A percentile compares a stretch with the other conserved stretches of the same genome.
phyloP scores from a whole-genome alignment of 2,797 vertebrate genomes.

The Ctenosaura bakeri region DNA sequence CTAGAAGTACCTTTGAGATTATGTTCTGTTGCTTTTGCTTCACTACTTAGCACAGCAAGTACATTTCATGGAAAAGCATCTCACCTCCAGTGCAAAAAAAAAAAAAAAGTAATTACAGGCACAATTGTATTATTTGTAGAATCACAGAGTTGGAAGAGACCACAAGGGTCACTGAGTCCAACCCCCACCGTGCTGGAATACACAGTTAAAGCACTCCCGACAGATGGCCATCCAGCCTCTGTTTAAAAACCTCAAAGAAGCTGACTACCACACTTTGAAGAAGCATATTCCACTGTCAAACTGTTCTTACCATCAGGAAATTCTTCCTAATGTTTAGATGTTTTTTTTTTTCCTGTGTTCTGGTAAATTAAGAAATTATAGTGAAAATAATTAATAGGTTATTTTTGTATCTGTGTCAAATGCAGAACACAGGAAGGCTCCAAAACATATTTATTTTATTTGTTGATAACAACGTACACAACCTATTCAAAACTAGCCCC shows the following conservation, averaged over 20 bases:
- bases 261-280: too few species aligned
- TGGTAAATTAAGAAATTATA: conserved; percentile 76
- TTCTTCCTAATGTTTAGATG: too few species aligned
- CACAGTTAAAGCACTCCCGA: too few species aligned
- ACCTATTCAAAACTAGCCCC: background rate
- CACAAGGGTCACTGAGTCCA: too few species aligned
- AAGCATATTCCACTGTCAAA: too few species aligned
- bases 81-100: conserved; percentile 66
- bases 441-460: conserved; percentile 68
- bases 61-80: background rate
- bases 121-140: conserved; percentile 70
- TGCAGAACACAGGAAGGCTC: conserved; percentile 68
- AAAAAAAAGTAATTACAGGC: conserved; percentile 73
- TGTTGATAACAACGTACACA: conserved; percentile 19
- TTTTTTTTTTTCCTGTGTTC: conserved; percentile 35
- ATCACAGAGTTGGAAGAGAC: too few species aligned
- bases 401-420: conserved; percentile 65
- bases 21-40: background rate
- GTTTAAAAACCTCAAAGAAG: too few species aligned
- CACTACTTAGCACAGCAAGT: background rate
- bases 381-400: conserved; percentile 70
- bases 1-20: background rate
- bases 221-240: too few species aligned
- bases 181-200: too few species aligned
- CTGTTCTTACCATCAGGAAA: too few species aligned